phyloP scores from a whole-genome alignment of 2,797 vertebrate species.

The Pyrocephalus nanus region DNA sequence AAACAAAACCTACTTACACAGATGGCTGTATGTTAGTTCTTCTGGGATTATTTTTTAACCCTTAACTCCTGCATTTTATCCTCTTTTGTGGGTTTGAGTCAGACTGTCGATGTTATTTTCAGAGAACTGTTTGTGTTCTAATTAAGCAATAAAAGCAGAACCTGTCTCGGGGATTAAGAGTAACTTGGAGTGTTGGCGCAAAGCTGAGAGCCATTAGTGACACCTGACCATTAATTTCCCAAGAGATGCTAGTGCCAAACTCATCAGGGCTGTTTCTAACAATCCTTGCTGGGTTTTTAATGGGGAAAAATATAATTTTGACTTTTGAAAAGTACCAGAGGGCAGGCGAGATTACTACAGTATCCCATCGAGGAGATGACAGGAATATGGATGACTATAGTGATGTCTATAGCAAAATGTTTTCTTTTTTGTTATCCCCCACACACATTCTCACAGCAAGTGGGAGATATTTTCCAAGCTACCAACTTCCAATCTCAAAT shows the following conservation, averaged over 20 bases:
- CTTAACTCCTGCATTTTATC: slow-evolving; percentile 47
- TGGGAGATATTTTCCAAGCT: neutral
- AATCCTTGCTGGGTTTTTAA: slow-evolving; percentile 47
- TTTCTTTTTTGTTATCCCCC: neutral
- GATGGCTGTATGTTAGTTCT: slow-evolving; percentile 24
- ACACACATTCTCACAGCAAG: neutral
- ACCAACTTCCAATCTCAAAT: neutral
- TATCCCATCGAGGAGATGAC: neutral
- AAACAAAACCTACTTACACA: slow-evolving; percentile 43
- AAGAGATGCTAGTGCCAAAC: slow-evolving; percentile 53
- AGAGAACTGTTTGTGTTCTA: slow-evolving; percentile 57
- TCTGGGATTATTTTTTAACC: slow-evolving; percentile 7
- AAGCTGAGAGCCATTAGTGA: slow-evolving; percentile 67
- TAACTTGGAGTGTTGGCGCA: slow-evolving; percentile 64
- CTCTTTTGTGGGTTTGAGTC: slow-evolving; percentile 42
- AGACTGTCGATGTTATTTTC: slow-evolving; percentile 64
- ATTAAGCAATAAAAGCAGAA: slow-evolving; percentile 67
- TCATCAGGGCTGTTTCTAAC: slow-evolving; percentile 49
- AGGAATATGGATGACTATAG: neutral
- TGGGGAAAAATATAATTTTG: slow-evolving; percentile 20
- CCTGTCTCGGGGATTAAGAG: slow-evolving; percentile 60
- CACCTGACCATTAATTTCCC: slow-evolving; percentile 70
- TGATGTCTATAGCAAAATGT: neutral
- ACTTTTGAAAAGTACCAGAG: neutral
- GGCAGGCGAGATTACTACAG: neutral